Percentiles rank a stretch among this genome's conserved stretches.
phyloP scores from a whole-genome alignment of 2,113 vertebrate genomes.

The Brachypteracias leptosomus region DNA sequence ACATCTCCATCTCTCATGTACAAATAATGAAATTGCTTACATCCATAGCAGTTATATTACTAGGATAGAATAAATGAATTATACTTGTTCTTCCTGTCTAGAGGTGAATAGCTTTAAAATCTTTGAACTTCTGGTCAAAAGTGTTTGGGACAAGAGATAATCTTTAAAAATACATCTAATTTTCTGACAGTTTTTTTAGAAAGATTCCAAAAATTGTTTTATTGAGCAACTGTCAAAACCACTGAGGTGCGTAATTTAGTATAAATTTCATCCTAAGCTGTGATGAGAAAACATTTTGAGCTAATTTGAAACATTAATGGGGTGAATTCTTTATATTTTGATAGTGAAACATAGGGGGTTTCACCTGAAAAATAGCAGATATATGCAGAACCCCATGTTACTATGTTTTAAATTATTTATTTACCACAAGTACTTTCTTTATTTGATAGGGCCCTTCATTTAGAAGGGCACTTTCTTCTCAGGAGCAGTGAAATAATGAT shows the following conservation, averaged over 20 bases:
- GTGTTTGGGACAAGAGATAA: neutral
- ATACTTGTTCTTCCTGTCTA: neutral
- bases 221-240: neutral
- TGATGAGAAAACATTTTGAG: neutral
- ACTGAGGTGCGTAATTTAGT: neutral
- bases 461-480: neutral
- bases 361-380: neutral
- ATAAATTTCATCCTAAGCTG: neutral
- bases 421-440: neutral
- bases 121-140: neutral
- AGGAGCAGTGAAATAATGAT: neutral
- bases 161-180: neutral
- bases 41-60: neutral
- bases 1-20: neutral
- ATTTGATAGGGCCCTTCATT: neutral
- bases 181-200: neutral
- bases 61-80: neutral
- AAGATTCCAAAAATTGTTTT: neutral
- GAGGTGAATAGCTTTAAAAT: neutral
- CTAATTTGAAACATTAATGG: neutral
- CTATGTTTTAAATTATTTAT: neutral
- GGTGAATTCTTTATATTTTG: neutral
- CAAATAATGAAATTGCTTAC: neutral
- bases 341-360: neutral
- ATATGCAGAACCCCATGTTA: neutral